Conservation (phyloP, 1,140 invertebrate genomes). For the Notospermus geniculatus region DNA sequence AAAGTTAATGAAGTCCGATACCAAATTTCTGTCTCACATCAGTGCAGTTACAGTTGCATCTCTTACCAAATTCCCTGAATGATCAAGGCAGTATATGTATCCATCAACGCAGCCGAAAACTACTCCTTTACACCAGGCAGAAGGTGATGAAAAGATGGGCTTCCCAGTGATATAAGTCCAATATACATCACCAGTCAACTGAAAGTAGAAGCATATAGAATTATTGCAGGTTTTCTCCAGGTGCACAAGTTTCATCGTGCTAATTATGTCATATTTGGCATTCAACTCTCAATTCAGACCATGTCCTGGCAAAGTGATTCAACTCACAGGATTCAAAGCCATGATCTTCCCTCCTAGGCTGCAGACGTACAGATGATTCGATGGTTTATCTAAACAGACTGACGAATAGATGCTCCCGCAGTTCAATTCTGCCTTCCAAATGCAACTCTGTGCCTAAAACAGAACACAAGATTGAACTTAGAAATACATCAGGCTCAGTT, state of each 20-base stretch:
- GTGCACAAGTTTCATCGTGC: no score
- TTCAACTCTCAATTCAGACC: neutral
- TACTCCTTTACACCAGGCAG: constrained; percentile 56
- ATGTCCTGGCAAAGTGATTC: constrained; percentile 2
- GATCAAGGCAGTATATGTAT: constrained; percentile 48
- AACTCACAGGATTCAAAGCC: constrained; percentile 49
- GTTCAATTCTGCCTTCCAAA: constrained; percentile 57
- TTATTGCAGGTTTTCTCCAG: neutral
- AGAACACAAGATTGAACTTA: constrained; percentile 15
- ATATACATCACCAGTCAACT: constrained; percentile 30
- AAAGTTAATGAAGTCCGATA: neutral
- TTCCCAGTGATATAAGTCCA: constrained; percentile 46
- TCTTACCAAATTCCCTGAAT: constrained; percentile 52
- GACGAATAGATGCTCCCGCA: constrained; percentile 64
- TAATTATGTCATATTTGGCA: neutral
- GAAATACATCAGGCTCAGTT: constrained; percentile 7
- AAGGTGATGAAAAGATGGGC: constrained; percentile 67
- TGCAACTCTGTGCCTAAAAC: constrained; percentile 50
- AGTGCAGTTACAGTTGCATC: no score
- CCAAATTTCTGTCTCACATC: no score
- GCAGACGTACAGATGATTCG: constrained; percentile 58
- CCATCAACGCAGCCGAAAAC: constrained; percentile 63
- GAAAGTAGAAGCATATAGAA: constrained; percentile 20
- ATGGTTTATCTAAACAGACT: constrained; percentile 57
- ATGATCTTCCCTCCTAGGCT: constrained; percentile 64